phyloP scores from a whole-genome alignment of 1,140 invertebrate genomes.

The Semibalanus balanoides region DNA sequence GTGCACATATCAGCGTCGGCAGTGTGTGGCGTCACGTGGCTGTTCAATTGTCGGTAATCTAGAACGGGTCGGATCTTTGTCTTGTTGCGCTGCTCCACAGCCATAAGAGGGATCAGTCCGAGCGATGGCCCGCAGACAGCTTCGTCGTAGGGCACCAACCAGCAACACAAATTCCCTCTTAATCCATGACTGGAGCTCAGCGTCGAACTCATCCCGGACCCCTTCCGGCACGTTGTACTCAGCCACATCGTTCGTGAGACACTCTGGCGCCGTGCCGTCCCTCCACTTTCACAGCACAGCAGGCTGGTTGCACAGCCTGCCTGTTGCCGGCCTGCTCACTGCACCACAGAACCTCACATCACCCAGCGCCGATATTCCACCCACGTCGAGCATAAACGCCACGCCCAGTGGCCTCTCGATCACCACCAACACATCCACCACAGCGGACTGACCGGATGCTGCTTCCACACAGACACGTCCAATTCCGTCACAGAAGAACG shows the following conservation, averaged over 20 bases:
- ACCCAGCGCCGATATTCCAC: background rate
- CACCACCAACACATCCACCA: background rate
- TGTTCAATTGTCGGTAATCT: too few species aligned
- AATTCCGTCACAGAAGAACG: background rate
- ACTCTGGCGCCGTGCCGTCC: background rate
- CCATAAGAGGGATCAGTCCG: conserved; percentile 12
- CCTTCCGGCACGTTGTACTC: background rate
- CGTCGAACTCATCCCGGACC: background rate
- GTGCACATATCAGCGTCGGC: too few species aligned
- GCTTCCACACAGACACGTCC: background rate
- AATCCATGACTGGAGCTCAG: background rate
- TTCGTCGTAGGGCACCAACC: conserved; percentile 11
- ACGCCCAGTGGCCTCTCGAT: background rate
- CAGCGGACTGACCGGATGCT: background rate
- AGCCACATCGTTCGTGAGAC: background rate
- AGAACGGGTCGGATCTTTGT: too few species aligned
- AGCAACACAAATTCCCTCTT: conserved; percentile 8
- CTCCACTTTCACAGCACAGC: background rate
- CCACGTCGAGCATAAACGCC: background rate
- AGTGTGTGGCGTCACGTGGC: too few species aligned
- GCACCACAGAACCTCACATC: background rate
- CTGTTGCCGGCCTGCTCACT: background rate
- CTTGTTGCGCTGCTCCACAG: conserved; percentile 9
- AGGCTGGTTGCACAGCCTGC: background rate
- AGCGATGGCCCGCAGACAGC: conserved; percentile 3